Base-by-base conservation (phyloP, 2,888 invertebrate genomes). In the Odontocolon sp. region DNA sequence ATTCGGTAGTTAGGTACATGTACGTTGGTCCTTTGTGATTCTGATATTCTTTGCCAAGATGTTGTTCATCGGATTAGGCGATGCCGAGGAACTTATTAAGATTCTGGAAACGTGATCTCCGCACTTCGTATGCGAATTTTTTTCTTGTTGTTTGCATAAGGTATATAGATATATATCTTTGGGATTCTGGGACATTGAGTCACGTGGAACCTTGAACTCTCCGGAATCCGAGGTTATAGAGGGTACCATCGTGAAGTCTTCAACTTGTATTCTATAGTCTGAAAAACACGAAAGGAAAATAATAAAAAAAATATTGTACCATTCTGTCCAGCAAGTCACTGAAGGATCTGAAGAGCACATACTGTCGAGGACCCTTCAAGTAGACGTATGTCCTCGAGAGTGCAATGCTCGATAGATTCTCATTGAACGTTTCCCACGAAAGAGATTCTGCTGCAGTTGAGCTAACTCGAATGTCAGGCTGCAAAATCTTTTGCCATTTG, bases 181-280 rank as follows among this genome's bases (percentile, higher is more conserved):
- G 61, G 40, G 31, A 68, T 68, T 33, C 57, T 31, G 26, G 31
- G 52, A 56, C 61, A 50, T 52, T 66, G 38, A 45, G 66, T 66
- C 66, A 45, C 59, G 45, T 52, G 66, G 59, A 64, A 26, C 64
- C 70, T 66, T 76, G 61, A 71, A 76, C 76, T 59, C 66, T 59
- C 8, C 31, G 11, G 42, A n/a, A 45, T 16, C 18, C 28, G 11
- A 28, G 61, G 45, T 59, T 28, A 59, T 28, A 14, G 54, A 3
- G n/a, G n/a, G n/a, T n/a, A n/a, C n/a, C n/a, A n/a, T n/a, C n/a
- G n/a, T 45, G 36, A 21, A 42, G n/a, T 8, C 31, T 61, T 31
- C 54, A 18, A 11, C 57, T 70, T 57, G 33, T 57, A 56, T 68
- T 63, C 71, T 68, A 63, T 66, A 57, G 38, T 72, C 68, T 23